A percentile compares a stretch with the other conserved stretches of the same genome.
Evolutionary conservation across 1,140 invertebrate genomes (phyloP).

Genomic region (Drosophila athabasca): DNA sequence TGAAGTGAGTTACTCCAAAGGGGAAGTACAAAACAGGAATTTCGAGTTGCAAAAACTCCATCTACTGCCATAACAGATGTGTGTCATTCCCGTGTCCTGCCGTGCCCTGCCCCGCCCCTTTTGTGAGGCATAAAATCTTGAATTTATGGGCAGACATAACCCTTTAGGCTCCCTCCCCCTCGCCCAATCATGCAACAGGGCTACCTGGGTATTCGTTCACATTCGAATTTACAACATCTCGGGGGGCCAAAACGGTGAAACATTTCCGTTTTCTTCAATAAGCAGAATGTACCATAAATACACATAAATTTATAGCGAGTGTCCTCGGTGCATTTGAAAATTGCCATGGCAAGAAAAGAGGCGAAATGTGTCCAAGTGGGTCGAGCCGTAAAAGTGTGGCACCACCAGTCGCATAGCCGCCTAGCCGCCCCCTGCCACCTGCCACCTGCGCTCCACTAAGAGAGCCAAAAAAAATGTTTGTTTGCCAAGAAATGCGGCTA

Average conservation of each 20-base stretch:
- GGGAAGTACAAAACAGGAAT: neutral
- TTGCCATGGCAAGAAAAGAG: constrained; percentile 55
- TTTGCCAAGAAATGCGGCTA: constrained; percentile 69
- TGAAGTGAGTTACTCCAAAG: constrained; percentile 26
- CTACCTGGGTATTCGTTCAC: constrained; percentile 25
- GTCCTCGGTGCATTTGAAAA: constrained; percentile 73
- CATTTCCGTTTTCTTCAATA: constrained; percentile 63
- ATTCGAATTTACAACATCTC: constrained; percentile 57
- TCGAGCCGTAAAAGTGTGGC: constrained; percentile 60
- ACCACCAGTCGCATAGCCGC: neutral
- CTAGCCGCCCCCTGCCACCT: constrained; percentile 18
- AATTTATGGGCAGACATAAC: constrained; percentile 43
- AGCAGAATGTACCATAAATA: constrained; percentile 65
- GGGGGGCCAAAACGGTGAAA: constrained; percentile 4
- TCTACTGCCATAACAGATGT: neutral
- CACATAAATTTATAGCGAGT: constrained; percentile 72
- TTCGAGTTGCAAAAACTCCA: neutral
- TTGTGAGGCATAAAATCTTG: constrained; percentile 41
- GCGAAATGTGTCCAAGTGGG: constrained; percentile 65
- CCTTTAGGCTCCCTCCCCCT: constrained; percentile 19
- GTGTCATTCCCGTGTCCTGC: neutral
- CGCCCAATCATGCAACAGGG: neutral
- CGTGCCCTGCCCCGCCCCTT: neutral
- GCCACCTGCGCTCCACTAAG: constrained; percentile 57
- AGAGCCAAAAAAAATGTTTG: constrained; percentile 48